A percentile compares a stretch with the other conserved stretches of the same genome.
These are phyloP conservation scores for Rhabdomys pumilio DNA, from an alignment of 2,797 vertebrate genomes.

Conservation along the genomic window DNA sequence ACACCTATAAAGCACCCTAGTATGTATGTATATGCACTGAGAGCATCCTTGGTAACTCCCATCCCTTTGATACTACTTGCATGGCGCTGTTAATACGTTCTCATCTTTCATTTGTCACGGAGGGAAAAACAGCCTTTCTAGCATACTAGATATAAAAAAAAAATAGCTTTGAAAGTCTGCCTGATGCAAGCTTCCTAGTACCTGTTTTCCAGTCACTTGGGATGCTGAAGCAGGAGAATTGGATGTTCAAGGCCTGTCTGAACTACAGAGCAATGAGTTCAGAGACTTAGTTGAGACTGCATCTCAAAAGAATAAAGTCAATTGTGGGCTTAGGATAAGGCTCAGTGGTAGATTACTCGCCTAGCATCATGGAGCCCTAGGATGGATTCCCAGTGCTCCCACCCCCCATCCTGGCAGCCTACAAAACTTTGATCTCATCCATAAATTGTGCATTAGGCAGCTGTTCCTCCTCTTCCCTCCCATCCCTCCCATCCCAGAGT, in stretches of 20 bases:
- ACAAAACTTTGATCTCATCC: conserved; percentile 42
- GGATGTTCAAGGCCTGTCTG: not conserved
- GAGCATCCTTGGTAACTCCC: not conserved
- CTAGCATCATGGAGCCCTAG: not conserved
- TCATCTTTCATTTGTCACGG: conserved; percentile 13
- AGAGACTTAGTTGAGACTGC: not conserved
- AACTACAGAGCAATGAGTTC: not conserved
- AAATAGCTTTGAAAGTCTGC: conserved; percentile 8
- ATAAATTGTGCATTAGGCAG: not conserved
- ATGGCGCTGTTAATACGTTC: not conserved
- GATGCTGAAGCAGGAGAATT: not conserved
- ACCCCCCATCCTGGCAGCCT: not conserved
- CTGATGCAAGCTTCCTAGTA: not conserved
- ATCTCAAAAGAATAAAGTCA: not conserved
- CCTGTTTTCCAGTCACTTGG: not conserved
- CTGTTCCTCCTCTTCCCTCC: not conserved
- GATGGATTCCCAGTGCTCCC: not conserved
- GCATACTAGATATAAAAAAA: conserved; percentile 40
- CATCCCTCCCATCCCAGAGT: not conserved
- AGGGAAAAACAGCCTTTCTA: conserved; percentile 11
- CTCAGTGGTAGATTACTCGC: not conserved
- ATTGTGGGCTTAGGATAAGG: not conserved
- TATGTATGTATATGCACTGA: not conserved
- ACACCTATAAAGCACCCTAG: not conserved
- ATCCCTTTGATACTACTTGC: not conserved